Base-by-base conservation (phyloP, 1,140 invertebrate genomes). In the Papilio glaucus region DNA sequence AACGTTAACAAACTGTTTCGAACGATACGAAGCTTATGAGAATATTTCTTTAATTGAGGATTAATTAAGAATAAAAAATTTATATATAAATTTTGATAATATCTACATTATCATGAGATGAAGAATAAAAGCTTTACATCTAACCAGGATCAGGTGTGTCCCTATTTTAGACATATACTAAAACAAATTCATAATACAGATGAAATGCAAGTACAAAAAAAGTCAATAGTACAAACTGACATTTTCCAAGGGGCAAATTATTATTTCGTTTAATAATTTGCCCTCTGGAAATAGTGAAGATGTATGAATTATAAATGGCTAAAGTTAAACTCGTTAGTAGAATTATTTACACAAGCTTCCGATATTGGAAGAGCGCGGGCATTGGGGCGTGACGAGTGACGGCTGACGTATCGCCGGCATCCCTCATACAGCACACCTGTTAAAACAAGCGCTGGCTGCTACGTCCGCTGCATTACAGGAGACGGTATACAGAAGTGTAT, bases 341-440 rank as follows among this genome's bases (percentile, higher is more conserved):
- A 33, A 2, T 61, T 61, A 37, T 65, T 65, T 65, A 65, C 21
- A 12, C 37, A 65, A 18, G 33, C 62, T 65, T 24, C 10, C 6
- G 62, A 65, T 38, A 65, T 41, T 38, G 61, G n/a, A 37, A 62
- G 61, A 37, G 18, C 33, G 29, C 62, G 33, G 21, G 49, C 49
- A 57, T 2, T 39, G 7, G 33, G 15, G 1, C 6, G 13, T 33
- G 61, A 33, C 37, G 62, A 65, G 62, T 65, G 18, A 41, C 37
- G 37, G 37, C 37, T 65, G 62, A 24, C 62, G 18, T 39, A 38
- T 21, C 29, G 37, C 7, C 37, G n/a, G 33, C 8, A 15, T 38
- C 29, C 13, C 13, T 37, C 60, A 15, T 21, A n/a, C 8, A 33
- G 18, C 10, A n/a, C 62, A 65, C 9, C 62, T 65, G 62, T 65